Base-by-base conservation (phyloP, 2,797 vertebrate genomes). In the Pelobates cultripes region DNA sequence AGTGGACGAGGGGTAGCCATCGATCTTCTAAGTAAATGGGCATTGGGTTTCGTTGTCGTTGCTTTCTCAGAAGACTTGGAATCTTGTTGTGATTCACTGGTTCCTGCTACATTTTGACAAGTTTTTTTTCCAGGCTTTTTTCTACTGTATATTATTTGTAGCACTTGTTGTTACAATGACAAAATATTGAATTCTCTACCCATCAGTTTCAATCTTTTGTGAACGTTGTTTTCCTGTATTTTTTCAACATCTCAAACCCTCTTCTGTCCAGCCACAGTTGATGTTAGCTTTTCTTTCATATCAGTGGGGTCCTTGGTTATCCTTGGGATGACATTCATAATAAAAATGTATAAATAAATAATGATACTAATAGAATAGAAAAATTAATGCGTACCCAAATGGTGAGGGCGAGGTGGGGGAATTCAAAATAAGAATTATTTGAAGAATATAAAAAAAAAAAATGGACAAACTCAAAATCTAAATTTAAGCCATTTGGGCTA, bases 171-270 rank as follows among this genome's bases (percentile, higher is more conserved):
- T 61, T 61, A 61, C 57, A 61, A 61, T 61, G 57, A 9, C 14
- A 9, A 61, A 61, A 61, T 61, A 61, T 14, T 61, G 2, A 13
- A 61, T 61, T 13, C 57, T 28, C 28, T 4, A 14, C 57, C 57
- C 7, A 61, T 61, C 57, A 61, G 57, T 61, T 61, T 61, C 57
- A 61, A 61, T 61, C 10, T 14, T 61, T 61, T 61, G 57, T 61
- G 57, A 61, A 61, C 57, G 4, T 61, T 13, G 57, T 61, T 4
- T 61, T 61, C 7, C 57, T 13, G 57, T 61, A 61, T n/a, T 61
- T 61, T 3, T 61, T 2, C 57, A 61, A 3, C 4, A 61, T 61
- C 57, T 61, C 57, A 3, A 61, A 61, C 57, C 14, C 57, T 61
- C 57, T 61, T 61, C 57, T 61, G 57, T 61, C 57, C 57, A 61